Conservation (phyloP, 2,113 vertebrate species). For the Lycocorax pyrrhopterus region DNA sequence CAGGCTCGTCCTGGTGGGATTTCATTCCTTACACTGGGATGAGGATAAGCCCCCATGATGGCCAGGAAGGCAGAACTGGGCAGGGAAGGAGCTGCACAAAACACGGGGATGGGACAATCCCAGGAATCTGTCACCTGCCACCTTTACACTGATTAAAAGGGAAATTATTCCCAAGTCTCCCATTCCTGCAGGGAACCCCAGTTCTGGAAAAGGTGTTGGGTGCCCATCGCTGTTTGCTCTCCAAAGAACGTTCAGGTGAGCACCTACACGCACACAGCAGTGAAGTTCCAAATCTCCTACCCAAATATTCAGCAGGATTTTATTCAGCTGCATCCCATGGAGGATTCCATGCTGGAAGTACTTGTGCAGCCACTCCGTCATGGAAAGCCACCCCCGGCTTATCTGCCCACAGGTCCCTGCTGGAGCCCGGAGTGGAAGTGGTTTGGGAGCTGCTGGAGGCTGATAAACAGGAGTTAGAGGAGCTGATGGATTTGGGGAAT, state of each 20-base stretch:
- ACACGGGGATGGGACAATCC: background rate
- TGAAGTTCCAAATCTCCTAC: background rate
- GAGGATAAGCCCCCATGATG: fast-evolving
- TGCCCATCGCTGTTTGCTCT: background rate
- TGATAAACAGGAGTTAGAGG: background rate
- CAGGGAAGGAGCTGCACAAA: background rate
- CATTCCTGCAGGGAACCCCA: background rate
- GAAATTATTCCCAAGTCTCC: background rate
- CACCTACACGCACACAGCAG: background rate
- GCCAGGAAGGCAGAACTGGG: background rate
- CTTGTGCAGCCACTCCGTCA: background rate
- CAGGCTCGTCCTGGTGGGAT: background rate
- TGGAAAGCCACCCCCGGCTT: background rate
- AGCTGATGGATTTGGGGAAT: background rate
- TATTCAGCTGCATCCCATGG: background rate
- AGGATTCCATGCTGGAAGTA: background rate
- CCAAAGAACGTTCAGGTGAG: fast-evolving
- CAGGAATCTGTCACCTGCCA: background rate
- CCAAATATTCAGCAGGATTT: background rate
- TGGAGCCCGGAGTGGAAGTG: background rate
- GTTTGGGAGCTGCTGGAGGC: background rate
- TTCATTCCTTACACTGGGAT: background rate
- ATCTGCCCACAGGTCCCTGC: background rate
- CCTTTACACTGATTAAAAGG: background rate
- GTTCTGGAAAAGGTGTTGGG: background rate